Conservation (phyloP, 1,140 invertebrate genomes). For the Xylocopa sonorina region DNA sequence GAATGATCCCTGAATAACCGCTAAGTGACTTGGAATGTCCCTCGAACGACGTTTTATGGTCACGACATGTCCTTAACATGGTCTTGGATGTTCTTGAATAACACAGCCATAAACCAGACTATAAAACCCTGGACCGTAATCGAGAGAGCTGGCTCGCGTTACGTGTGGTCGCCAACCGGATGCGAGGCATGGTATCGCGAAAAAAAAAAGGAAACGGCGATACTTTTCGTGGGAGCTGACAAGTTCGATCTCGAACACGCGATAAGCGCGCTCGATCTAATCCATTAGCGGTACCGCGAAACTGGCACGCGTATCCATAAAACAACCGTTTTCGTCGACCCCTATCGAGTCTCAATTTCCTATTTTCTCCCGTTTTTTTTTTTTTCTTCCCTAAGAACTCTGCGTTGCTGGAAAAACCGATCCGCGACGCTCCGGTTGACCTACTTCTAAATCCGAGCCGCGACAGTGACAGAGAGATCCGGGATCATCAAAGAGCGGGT, state of each 20-base stretch:
- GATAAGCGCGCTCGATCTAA: slow-evolving; percentile 23
- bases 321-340: neutral
- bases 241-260: neutral
- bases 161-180: too few relatives aligned
- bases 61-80: too few relatives aligned
- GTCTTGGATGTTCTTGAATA: too few relatives aligned
- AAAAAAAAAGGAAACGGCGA: too few relatives aligned
- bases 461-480: slow-evolving; percentile 18
- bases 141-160: too few relatives aligned
- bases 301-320: slow-evolving; percentile 8
- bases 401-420: neutral
- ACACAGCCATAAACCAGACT: too few relatives aligned
- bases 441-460: slow-evolving; percentile 52
- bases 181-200: too few relatives aligned
- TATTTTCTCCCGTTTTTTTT: neutral
- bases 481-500: slow-evolving; percentile 47
- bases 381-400: neutral
- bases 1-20: too few relatives aligned
- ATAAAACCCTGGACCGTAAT: too few relatives aligned
- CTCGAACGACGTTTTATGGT: too few relatives aligned
- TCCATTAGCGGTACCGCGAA: slow-evolving; percentile 28
- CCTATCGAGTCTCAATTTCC: neutral
- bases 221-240: neutral
- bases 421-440: slow-evolving; percentile 17
- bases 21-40: too few relatives aligned